Percentiles rank a stretch among this genome's conserved stretches.
These are phyloP conservation scores for Heterocephalus glaber DNA, from an alignment of 2,113 vertebrate species.

Conservation along the genomic window DNA sequence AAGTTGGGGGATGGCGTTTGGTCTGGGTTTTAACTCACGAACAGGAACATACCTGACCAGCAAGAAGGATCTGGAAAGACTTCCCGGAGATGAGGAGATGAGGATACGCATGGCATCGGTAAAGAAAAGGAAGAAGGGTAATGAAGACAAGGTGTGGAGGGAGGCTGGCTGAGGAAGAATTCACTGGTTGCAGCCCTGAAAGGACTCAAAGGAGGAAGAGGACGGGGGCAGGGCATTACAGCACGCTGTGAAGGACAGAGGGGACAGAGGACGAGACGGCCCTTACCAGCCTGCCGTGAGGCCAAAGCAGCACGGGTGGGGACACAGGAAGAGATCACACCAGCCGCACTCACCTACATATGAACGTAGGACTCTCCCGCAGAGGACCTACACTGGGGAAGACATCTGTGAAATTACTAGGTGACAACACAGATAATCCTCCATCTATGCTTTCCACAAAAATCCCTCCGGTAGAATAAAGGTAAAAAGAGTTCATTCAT, in stretches of 20 bases:
- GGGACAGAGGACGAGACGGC: background rate
- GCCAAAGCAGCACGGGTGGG: background rate
- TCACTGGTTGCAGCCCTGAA: background rate
- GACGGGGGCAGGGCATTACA: too few species aligned
- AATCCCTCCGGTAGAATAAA: conserved; percentile 27
- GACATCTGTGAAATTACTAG: conserved; percentile 26
- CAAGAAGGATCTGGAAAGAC: background rate
- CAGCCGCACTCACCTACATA: background rate
- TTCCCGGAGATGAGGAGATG: background rate
- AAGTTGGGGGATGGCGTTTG: background rate
- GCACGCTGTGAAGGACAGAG: background rate
- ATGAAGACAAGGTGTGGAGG: background rate
- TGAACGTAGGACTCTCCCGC: background rate
- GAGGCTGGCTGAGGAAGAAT: background rate
- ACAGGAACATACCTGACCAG: background rate
- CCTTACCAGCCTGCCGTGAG: background rate
- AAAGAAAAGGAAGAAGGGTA: background rate
- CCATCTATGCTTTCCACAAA: conserved; percentile 25
- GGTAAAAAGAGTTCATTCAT: background rate
- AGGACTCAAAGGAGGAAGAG: background rate
- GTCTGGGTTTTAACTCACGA: conserved; percentile 30
- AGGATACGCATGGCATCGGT: background rate
- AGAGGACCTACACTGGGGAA: background rate
- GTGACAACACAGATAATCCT: conserved; percentile 13
- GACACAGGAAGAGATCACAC: background rate